Percentiles rank a stretch among this genome's conserved stretches.
Evolutionary conservation across 2,797 vertebrate species (phyloP).

Genomic region (Rhinophrynus dorsalis): DNA sequence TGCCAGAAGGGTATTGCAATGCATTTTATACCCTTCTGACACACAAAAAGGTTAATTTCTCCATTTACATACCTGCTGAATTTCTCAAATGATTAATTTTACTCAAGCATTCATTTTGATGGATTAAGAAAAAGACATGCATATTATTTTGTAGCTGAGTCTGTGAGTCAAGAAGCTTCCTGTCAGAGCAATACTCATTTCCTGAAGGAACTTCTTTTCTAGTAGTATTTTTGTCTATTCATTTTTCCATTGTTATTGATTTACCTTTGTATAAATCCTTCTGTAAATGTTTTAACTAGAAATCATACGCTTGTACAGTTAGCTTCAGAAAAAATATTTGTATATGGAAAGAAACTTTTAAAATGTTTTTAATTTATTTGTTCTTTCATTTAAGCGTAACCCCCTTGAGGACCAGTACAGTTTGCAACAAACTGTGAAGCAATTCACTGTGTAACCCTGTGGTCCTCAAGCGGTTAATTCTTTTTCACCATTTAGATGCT

Average conservation of each 20-base stretch:
- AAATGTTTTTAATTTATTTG: constrained; percentile 89
- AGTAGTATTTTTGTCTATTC: not conserved
- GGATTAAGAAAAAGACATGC: not conserved
- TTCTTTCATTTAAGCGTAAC: constrained; percentile 64
- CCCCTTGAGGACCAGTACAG: no score
- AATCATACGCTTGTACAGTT: constrained; percentile 79
- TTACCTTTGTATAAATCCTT: constrained; percentile 39
- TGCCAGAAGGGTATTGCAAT: no score
- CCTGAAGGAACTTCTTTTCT: not conserved
- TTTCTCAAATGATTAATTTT: no score
- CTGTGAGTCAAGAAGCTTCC: no score
- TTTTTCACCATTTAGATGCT: no score
- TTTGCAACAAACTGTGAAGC: no score
- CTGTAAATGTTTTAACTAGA: constrained; percentile 64
- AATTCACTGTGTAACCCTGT: no score
- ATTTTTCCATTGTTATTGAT: constrained; percentile 3
- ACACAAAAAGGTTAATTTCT: no score
- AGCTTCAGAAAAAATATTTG: constrained; percentile 76
- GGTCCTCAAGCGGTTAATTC: no score
- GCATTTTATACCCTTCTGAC: no score
- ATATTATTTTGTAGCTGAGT: not conserved
- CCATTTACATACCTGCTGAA: not conserved
- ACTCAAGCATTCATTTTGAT: not conserved
- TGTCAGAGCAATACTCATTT: not conserved
- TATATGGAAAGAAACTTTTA: constrained; percentile 84